Base-by-base conservation (phyloP, 1,140 invertebrate species). In the Chironomus striatipennis region DNA sequence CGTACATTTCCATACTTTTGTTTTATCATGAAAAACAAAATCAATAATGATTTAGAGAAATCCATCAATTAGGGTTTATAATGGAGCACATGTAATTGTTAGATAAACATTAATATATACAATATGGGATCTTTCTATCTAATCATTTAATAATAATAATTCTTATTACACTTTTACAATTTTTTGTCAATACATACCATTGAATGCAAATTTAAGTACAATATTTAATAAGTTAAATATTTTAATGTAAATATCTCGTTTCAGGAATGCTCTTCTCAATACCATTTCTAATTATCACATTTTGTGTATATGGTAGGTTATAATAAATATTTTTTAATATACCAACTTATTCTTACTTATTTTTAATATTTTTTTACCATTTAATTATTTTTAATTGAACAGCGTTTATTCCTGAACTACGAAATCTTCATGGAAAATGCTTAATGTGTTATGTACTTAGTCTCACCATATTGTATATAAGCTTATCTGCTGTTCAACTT, bases 231-330 rank as follows among this genome's bases (percentile, higher is more conserved):
- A n/a, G n/a, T n/a, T n/a, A n/a, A n/a, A n/a, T n/a, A n/a, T n/a
- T n/a, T n/a, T n/a, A n/a, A 57, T 57, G 9, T 10, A 4, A 57
- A 57, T 57, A 70, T 70, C 20, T 70, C 18, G 6, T 20, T 70
- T 20, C 18, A 70, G 65, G 73, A 42, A 74, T 34, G 47, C 10
- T 75, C 34, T 73, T 75, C 17, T 75, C 73, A n/a, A 43, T 73
- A 17, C 73, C 73, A 6, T 74, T 67, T 24, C 9, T 74, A 4
- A 17, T 34, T n/a, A 74, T 74, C 34, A 47, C 15, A 7, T 72
- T 47, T 43, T 18, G 17, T 72, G 67, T 74, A 42, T 42, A 43
- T 42, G 65, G 74, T 57, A 57, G n/a, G 47, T 57, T 57, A 1
- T 15, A 1, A 5, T 15, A 57, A 47, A 47, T 12, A 12, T 4